Base-by-base conservation (phyloP, 2,113 vertebrate species). In the Mungos mungo region DNA sequence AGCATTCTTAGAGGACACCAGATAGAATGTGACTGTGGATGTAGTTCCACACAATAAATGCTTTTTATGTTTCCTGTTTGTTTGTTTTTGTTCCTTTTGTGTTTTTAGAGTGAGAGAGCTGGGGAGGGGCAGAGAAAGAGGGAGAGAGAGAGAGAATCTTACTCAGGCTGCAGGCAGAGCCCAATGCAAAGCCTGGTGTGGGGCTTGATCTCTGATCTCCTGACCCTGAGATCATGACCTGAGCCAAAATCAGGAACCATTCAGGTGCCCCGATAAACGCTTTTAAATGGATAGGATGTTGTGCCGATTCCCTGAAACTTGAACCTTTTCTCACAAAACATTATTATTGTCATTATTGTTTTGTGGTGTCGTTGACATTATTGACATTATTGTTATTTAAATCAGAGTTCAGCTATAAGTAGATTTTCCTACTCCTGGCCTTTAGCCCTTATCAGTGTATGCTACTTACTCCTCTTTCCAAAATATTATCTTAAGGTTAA, bases 401-500 rank as follows among this genome's bases (percentile, higher is more conserved):
- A 80, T 69, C 5, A 63, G n/a, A 84, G 25, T 18, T 95, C 19
- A 45, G 15, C 27, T 66, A 50, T 10, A 50, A 60, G 63, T 5
- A 68, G 25, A 15, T 69, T 68, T 47, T 45, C 35, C n/a, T 47
- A 33, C 21, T 52, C 33, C 38, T 52, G 33, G 63, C 23, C 23
- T 88, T 1, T 35, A 65, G 5, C 8, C 86, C 50, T 85, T 93
- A 60, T 10, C 16, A 29, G 21, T 15, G 6, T 4, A 1, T 65
- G 21, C 25, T 60, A 33, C 47, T 47, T 60, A 60, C 57, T 88
- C 13, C 4, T 80, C 89, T 41, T 54, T 68, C 65, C 88, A 35
- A 57, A 94, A 25, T 88, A 41, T 27, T 96, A 35, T 84, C 18
- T 90, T 80, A 81, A 74, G 38, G 35, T 74, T 96, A 80, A 47